phyloP scores from a whole-genome alignment of 2,797 vertebrate species.

The Rhynchonycteris naso region DNA sequence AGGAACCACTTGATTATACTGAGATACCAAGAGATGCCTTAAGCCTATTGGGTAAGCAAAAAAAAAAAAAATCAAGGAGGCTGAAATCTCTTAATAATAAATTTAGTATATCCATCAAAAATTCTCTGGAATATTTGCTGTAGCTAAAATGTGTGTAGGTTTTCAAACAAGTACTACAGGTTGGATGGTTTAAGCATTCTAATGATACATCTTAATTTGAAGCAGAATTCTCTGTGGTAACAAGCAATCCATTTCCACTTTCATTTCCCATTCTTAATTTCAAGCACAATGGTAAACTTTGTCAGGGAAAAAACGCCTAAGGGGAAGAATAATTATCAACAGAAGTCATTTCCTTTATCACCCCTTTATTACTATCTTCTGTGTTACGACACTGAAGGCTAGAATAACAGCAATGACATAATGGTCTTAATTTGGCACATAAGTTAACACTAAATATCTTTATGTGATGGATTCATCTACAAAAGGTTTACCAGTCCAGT shows the following conservation, averaged over 20 bases:
- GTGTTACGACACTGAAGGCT: conserved; percentile 61
- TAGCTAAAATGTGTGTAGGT: conserved; percentile 16
- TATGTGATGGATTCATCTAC: conserved; percentile 37
- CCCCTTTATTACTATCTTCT: conserved; percentile 36
- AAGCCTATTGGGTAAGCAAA: neutral
- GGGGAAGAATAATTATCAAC: neutral
- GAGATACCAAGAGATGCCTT: conserved; percentile 17
- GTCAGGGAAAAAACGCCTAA: conserved; percentile 68
- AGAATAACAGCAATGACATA: conserved; percentile 63
- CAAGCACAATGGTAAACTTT: neutral
- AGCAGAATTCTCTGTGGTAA: conserved; percentile 56
- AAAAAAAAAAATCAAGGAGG: conserved; percentile 21
- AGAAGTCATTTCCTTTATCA: conserved; percentile 60
- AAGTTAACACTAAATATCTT: conserved; percentile 80
- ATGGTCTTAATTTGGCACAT: conserved; percentile 84
- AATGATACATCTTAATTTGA: conserved; percentile 52
- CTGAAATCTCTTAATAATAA: conserved; percentile 59
- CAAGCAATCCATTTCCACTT: conserved; percentile 61
- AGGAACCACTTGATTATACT: conserved; percentile 48
- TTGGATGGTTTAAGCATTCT: conserved; percentile 60
- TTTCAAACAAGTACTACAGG: conserved; percentile 53
- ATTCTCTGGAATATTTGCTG: neutral
- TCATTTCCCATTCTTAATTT: conserved; percentile 42
- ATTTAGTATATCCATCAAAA: conserved; percentile 47
- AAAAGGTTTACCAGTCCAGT: conserved; percentile 73